phyloP scores from a whole-genome alignment of 2,797 vertebrate genomes.

The Mycteria americana region DNA sequence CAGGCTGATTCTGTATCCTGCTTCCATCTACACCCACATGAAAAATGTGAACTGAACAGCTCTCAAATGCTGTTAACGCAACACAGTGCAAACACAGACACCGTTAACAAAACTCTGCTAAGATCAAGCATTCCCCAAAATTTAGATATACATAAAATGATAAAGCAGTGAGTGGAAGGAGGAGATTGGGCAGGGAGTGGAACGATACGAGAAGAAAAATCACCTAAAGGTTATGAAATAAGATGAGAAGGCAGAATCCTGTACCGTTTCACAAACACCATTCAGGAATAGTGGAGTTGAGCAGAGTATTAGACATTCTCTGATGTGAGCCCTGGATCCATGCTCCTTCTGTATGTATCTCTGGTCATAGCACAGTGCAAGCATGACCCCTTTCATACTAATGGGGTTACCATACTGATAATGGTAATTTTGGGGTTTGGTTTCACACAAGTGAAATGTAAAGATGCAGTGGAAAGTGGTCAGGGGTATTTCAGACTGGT shows the following conservation, averaged over 20 bases:
- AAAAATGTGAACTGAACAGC: not conserved
- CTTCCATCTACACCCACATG: not conserved
- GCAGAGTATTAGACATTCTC: not conserved
- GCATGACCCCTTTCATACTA: accelerated
- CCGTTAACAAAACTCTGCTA: not conserved
- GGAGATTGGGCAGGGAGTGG: not conserved
- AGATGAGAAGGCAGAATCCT: not conserved
- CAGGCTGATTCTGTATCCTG: not conserved
- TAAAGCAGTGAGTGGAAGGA: not conserved
- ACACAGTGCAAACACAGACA: not conserved
- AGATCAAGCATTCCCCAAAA: not conserved
- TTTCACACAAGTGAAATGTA: not conserved
- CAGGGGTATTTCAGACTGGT: not conserved
- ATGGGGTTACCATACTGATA: not conserved
- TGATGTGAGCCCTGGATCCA: not conserved
- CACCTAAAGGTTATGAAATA: not conserved
- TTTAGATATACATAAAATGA: accelerated
- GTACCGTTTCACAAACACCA: not conserved
- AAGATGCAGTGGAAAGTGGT: not conserved
- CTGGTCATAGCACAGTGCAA: not conserved
- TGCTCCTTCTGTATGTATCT: accelerated
- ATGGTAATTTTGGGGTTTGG: not conserved
- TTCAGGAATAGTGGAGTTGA: not conserved
- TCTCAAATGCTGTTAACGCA: not conserved
- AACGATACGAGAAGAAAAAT: not conserved